Conservation (phyloP, 2,797 vertebrate species). For the Chloroceryle amazona region DNA sequence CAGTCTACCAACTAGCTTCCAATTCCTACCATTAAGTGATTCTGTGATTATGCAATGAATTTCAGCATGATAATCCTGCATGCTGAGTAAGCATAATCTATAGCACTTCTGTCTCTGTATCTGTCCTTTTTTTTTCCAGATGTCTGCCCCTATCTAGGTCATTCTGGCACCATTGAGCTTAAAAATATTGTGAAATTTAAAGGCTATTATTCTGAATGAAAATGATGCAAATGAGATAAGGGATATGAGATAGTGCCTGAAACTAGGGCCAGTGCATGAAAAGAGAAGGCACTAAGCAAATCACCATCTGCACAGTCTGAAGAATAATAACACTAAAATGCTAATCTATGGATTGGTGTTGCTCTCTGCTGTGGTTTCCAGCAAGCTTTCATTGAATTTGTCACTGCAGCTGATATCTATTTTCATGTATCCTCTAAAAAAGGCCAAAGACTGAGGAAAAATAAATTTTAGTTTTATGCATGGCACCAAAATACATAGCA, state of each 20-base stretch:
- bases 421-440: conserved; percentile 10
- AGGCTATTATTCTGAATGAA: conserved; percentile 3
- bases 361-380: conserved; percentile 16
- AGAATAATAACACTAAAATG: conserved; percentile 38
- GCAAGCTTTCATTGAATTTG: conserved; percentile 12
- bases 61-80: not conserved
- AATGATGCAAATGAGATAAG: conserved; percentile 34
- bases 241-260: not conserved
- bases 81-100: not conserved
- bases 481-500: not conserved
- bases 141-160: not conserved
- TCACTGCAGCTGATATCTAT: conserved; percentile 52
- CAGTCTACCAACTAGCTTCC: not conserved
- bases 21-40: not conserved
- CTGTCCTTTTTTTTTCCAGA: not conserved
- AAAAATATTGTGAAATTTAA: conserved; percentile 33
- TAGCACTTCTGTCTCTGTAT: not conserved
- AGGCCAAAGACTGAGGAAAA: not conserved
- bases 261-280: conserved; percentile 7
- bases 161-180: not conserved
- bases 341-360: conserved; percentile 2
- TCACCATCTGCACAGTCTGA: conserved; percentile 40
- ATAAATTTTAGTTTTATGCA: not conserved
- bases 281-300: conserved; percentile 28
- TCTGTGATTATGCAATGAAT: not conserved